Conservation (phyloP, 2,888 invertebrate genomes). For the Thereva nobilitata region DNA sequence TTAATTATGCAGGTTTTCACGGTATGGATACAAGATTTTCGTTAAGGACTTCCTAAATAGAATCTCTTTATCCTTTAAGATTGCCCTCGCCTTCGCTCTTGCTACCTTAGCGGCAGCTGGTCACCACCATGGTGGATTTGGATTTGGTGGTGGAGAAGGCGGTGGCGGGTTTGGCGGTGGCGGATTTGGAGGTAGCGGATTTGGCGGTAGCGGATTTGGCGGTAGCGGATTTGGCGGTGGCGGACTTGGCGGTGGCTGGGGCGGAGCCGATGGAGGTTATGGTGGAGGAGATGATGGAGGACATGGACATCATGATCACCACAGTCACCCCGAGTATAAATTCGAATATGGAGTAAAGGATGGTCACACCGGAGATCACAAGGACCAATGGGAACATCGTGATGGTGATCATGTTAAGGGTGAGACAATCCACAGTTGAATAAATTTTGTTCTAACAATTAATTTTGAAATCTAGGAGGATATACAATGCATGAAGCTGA, state of each 20-base stretch:
- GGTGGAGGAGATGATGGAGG: slow-evolving; percentile 14
- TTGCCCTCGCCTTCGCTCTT: too few species aligned
- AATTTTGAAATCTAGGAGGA: slow-evolving; percentile 44
- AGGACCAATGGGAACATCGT: slow-evolving; percentile 60
- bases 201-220: not conserved
- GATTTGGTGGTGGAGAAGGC: slow-evolving; percentile 4
- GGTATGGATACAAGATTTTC: too few species aligned
- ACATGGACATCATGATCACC: slow-evolving; percentile 45
- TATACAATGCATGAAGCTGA: slow-evolving; percentile 72
- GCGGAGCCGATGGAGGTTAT: slow-evolving; percentile 22
- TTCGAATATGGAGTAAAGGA: slow-evolving; percentile 61
- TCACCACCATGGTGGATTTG: too few species aligned
- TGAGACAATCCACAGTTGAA: slow-evolving; percentile 18
- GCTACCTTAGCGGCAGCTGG: too few species aligned
- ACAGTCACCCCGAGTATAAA: slow-evolving; percentile 58
- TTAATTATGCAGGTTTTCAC: too few species aligned
- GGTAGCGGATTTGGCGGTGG: not conserved
- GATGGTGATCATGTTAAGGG: slow-evolving; percentile 61
- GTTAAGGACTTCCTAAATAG: too few species aligned
- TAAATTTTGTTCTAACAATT: not conserved
- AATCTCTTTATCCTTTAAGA: too few species aligned
- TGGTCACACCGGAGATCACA: slow-evolving; percentile 59
- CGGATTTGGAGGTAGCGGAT: not conserved
- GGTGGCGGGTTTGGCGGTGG: not conserved
- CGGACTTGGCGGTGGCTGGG: not conserved